Percentiles rank a stretch among this genome's conserved stretches.
Evolutionary conservation across 2,797 vertebrate genomes (phyloP).

Genomic region (Lophius americanus): DNA sequence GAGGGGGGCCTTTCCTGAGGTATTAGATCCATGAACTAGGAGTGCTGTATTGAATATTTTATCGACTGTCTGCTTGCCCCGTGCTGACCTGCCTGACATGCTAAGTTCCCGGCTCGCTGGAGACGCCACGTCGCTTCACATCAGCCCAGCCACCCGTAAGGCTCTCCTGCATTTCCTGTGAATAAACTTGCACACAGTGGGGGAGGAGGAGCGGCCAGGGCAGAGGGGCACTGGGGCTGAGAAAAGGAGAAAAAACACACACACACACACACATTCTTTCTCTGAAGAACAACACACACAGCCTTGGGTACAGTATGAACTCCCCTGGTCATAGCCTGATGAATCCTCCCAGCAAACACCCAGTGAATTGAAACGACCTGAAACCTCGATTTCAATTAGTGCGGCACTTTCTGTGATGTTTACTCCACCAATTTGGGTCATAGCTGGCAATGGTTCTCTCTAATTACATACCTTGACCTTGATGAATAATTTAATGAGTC

Average conservation of each 20-base stretch:
- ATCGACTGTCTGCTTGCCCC: slow-evolving; percentile 90
- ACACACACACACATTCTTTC: slow-evolving; percentile 56
- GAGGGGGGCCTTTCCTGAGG: slow-evolving; percentile 63
- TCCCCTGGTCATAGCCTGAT: slow-evolving; percentile 69
- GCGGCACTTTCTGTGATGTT: slow-evolving; percentile 51
- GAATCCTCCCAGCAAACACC: slow-evolving; percentile 74
- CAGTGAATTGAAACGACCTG: slow-evolving; percentile 77
- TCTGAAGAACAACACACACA: slow-evolving; percentile 72
- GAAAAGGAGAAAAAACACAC: slow-evolving; percentile 68
- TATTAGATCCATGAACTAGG: slow-evolving; percentile 90
- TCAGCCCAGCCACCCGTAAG: slow-evolving; percentile 86
- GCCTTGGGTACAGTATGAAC: slow-evolving; percentile 71
- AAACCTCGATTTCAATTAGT: slow-evolving; percentile 73
- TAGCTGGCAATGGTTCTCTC: slow-evolving; percentile 13
- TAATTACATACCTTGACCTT: slow-evolving; percentile 37
- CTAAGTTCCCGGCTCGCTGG: slow-evolving; percentile 87
- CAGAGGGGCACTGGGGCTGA: slow-evolving; percentile 73
- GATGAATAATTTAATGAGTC: slow-evolving; percentile 33
- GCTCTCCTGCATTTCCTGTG: slow-evolving; percentile 87
- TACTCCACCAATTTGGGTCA: slow-evolving; percentile 24
- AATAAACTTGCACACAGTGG: slow-evolving; percentile 86
- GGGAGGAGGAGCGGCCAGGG: slow-evolving; percentile 77
- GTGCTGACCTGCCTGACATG: slow-evolving; percentile 89
- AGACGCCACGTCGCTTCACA: slow-evolving; percentile 85
- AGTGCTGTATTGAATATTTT: slow-evolving; percentile 93